Conservation (phyloP, 92 coral and sea anemone species). For the Heteractis magnifica region DNA sequence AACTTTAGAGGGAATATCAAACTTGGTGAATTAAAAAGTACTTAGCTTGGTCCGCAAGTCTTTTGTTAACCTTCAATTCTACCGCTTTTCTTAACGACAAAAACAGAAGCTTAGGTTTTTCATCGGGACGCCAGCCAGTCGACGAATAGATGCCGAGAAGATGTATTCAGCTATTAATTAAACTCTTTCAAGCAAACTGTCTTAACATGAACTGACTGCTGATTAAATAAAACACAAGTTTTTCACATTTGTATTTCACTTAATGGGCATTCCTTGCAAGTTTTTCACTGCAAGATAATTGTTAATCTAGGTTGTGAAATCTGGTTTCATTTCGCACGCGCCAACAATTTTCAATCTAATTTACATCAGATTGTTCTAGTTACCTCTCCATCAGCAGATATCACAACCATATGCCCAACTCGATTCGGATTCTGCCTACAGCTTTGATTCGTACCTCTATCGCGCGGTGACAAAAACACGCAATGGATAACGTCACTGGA, state of each 20-base stretch:
- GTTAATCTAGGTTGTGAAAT: not conserved
- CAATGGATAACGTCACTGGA: not conserved
- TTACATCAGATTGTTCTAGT: not conserved
- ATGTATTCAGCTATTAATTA: not conserved
- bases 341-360: not conserved
- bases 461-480: not conserved
- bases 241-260: not conserved
- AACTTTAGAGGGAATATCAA: not conserved
- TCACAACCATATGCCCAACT: not conserved
- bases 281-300: not conserved
- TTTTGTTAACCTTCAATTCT: not conserved
- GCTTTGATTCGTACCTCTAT: not conserved
- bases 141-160: not conserved
- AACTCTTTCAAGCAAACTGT: not conserved
- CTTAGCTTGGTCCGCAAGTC: not conserved
- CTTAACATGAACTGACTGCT: not conserved
- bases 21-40: not conserved
- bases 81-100: slow-evolving; percentile 26
- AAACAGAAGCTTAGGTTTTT: slow-evolving; percentile 17
- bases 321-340: slow-evolving; percentile 2
- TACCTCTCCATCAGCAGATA: not conserved
- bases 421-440: not conserved
- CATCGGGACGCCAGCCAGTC: slow-evolving; percentile 20
- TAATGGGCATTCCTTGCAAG: not conserved
- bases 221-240: not conserved